These are phyloP conservation scores for Vicugna pacos DNA, from an alignment of 2,113 vertebrate genomes.

Conservation along the genomic window DNA sequence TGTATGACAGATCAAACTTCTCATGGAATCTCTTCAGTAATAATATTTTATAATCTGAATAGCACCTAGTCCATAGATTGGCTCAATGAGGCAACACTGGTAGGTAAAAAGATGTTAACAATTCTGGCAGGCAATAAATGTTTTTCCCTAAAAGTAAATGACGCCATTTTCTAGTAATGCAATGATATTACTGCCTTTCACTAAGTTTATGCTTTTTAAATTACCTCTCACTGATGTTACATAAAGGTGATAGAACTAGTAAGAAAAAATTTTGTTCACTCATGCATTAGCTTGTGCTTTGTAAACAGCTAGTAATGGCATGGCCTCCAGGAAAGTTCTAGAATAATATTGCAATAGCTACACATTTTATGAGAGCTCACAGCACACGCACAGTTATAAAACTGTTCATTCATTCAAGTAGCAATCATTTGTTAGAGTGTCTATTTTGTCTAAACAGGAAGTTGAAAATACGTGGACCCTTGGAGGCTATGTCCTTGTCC, in stretches of 20 bases:
- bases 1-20: neutral
- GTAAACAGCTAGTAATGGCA: neutral
- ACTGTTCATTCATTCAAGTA: neutral
- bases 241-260: neutral
- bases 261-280: neutral
- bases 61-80: neutral
- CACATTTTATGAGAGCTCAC: neutral
- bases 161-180: neutral
- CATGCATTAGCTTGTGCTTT: neutral
- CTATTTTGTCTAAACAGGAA: neutral
- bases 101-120: neutral
- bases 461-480: neutral
- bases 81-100: slow-evolving; percentile 32
- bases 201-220: neutral
- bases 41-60: neutral
- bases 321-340: neutral
- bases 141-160: neutral
- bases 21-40: neutral
- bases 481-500: neutral
- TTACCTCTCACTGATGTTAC: neutral
- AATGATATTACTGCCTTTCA: neutral
- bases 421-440: neutral
- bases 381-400: neutral
- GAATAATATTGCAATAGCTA: neutral
- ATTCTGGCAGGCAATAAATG: neutral